These are phyloP conservation scores for Mormyrus iriodes DNA, from an alignment of 2,113 vertebrate genomes.

Conservation along the genomic window DNA sequence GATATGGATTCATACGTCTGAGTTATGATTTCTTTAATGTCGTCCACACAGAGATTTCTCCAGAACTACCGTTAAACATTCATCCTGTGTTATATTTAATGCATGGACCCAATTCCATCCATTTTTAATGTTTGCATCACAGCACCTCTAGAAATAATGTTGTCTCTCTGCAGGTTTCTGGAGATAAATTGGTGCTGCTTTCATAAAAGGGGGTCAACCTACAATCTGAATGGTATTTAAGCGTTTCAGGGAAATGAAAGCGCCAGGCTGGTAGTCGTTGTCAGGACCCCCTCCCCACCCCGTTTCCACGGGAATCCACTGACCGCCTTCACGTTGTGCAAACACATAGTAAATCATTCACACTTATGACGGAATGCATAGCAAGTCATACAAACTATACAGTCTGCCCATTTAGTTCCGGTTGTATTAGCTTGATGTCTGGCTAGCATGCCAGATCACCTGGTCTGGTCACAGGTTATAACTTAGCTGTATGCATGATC, in stretches of 20 bases:
- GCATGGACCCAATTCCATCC: not conserved
- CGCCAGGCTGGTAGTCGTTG: not conserved
- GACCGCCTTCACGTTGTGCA: not conserved
- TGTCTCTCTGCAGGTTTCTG: not conserved
- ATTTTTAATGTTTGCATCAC: conserved; percentile 6
- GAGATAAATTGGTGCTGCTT: not conserved
- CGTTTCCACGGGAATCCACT: not conserved
- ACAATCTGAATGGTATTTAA: conserved; percentile 8
- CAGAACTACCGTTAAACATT: not conserved
- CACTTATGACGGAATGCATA: not conserved
- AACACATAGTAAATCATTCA: not conserved
- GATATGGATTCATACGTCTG: not conserved
- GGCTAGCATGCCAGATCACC: not conserved
- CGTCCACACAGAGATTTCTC: not conserved
- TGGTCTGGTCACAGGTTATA: not conserved
- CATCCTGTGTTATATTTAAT: not conserved
- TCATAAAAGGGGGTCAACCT: not conserved
- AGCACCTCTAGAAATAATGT: conserved; percentile 5
- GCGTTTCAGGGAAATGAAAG: not conserved
- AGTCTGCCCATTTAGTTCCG: not conserved
- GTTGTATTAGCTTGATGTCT: not conserved
- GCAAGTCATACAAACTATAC: not conserved
- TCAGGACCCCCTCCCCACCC: not conserved
- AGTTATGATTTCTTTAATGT: not conserved
- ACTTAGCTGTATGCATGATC: not conserved